phyloP scores from a whole-genome alignment of 2,113 vertebrate species.

The Sinocyclocheilus anshuiensis region DNA sequence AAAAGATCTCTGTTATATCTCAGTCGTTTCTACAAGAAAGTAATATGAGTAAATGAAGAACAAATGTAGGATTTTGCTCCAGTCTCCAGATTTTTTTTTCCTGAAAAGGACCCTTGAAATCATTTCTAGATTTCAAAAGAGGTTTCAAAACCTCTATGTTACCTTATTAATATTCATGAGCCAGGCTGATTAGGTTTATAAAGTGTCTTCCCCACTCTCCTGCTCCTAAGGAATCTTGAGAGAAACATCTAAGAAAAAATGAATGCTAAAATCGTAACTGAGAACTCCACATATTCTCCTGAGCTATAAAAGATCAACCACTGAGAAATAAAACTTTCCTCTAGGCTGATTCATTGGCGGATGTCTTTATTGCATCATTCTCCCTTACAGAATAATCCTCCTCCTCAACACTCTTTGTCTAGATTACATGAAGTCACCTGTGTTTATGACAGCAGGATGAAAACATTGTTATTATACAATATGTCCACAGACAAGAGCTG shows the following conservation, averaged over 20 bases:
- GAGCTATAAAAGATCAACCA: background rate
- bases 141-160: background rate
- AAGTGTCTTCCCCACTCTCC: background rate
- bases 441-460: background rate
- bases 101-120: background rate
- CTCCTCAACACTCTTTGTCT: background rate
- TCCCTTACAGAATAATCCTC: background rate
- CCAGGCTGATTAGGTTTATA: background rate
- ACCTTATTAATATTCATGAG: background rate
- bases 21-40: background rate
- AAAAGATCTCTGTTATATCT: background rate
- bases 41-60: background rate
- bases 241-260: background rate
- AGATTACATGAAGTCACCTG: constrained; percentile 6
- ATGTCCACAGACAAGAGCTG: constrained; percentile 1
- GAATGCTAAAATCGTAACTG: background rate
- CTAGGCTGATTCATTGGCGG: background rate
- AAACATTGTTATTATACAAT: background rate
- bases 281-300: background rate
- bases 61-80: background rate
- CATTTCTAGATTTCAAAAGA: background rate
- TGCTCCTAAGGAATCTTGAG: background rate
- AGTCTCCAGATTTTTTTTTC: background rate
- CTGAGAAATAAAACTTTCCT: background rate
- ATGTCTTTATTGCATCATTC: background rate